Base-by-base conservation (phyloP, 2,113 vertebrate genomes). In the Dasyprocta punctata region DNA sequence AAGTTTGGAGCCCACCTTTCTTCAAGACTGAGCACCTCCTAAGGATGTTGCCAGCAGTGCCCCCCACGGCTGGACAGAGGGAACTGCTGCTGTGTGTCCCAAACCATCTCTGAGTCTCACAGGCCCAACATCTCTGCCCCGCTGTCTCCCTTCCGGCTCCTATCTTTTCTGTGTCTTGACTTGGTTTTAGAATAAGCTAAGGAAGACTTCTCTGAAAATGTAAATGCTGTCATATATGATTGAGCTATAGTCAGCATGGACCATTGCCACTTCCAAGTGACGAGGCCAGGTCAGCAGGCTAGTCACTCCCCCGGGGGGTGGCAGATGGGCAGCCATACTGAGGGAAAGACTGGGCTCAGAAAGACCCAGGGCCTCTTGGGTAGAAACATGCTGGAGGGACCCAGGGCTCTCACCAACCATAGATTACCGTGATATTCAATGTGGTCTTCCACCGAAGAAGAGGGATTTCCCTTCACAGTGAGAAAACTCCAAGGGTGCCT, bases 401-500 rank as follows among this genome's bases (percentile, higher is more conserved):
- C 2, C 0, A 0, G 22, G 41, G 47, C 41, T 56, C 38, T 5
- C 0, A 11, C 91, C 67, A 41, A 19, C 44, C 28, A 5, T 89
- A 38, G 56, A 75, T 98, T 98, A 99, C 99, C 99, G 97, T 99
- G 99, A 98, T 99, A 99, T 89, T 99, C 98, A 20, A 99, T 98
- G 17, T 99, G 99, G 97, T 99, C 99, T 98, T 99, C 99, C 38
- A 99, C 99, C 33, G 98, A 99, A 81, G 99, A 98, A 4, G 98
- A 98, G 0, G 98, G 93, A 33, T 99, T 98, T 61, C 99, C 99
- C 98, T 99, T 99, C 97, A 99, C 98, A 0, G 99, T 99, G 73
- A 99, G 98, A 86, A 99, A 99, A 84, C 99, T 99, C 99, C 99
- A 99, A 4, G 99, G 99, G 94, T 99, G 99, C 73, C 99, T 99